Percentiles rank a stretch among this genome's conserved stretches.
These are phyloP conservation scores for Tangara arthus DNA, from an alignment of 2,797 vertebrate species.

Conservation along the genomic window DNA sequence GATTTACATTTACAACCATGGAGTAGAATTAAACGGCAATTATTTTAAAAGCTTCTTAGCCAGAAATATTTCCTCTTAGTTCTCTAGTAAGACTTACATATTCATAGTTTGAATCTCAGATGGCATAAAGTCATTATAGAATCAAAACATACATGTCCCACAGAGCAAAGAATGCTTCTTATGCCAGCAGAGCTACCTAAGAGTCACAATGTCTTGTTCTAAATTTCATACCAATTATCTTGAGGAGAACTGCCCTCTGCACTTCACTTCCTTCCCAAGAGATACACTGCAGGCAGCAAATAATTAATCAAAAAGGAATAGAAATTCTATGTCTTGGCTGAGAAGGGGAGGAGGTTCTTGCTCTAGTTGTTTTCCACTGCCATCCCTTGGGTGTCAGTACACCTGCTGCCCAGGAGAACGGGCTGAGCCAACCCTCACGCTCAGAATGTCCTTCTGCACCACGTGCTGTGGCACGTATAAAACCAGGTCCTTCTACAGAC, in stretches of 20 bases:
- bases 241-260: neutral
- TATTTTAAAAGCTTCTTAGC: neutral
- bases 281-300: neutral
- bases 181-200: neutral
- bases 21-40: neutral
- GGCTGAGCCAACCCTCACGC: accelerated
- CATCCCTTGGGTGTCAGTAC: neutral
- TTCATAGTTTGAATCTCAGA: neutral
- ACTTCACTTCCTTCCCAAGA: neutral
- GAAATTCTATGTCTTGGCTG: neutral
- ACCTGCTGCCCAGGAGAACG: neutral
- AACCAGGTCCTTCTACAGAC: neutral
- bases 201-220: neutral
- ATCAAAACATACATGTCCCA: neutral
- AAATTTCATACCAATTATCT: neutral
- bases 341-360: neutral
- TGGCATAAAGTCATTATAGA: neutral
- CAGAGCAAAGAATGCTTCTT: neutral
- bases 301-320: neutral
- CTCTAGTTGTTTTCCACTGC: neutral
- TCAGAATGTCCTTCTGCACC: neutral
- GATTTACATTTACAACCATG: neutral
- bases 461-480: accelerated
- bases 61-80: neutral
- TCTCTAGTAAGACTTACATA: neutral